Evolutionary conservation across 2,888 invertebrate species (phyloP).

Genomic region (Chrysomela aeneicollis): DNA sequence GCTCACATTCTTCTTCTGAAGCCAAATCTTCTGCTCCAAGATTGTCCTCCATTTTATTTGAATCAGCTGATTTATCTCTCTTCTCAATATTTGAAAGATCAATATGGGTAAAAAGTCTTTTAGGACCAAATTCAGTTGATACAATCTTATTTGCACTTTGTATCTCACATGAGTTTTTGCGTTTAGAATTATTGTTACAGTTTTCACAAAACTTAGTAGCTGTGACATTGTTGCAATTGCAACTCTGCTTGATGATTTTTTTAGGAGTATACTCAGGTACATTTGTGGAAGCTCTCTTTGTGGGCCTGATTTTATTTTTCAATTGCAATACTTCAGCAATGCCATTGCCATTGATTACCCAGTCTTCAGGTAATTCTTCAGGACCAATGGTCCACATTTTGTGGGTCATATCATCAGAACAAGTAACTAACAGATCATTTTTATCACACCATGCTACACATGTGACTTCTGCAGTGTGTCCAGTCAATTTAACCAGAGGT

Average conservation of each 20-base stretch:
- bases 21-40: too few species aligned
- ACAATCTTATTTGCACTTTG: slow-evolving; percentile 49
- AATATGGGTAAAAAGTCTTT: slow-evolving; percentile 45
- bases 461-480: slow-evolving; percentile 87
- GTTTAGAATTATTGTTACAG: slow-evolving; percentile 44
- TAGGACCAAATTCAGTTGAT: slow-evolving; percentile 42
- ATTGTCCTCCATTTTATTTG: neutral
- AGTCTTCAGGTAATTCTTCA: slow-evolving; percentile 59
- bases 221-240: slow-evolving; percentile 29
- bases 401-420: slow-evolving; percentile 83
- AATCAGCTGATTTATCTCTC: slow-evolving; percentile 47
- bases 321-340: slow-evolving; percentile 46
- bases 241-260: slow-evolving; percentile 43
- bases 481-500: slow-evolving; percentile 75
- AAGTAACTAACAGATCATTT: slow-evolving; percentile 73
- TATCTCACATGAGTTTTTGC: slow-evolving; percentile 42
- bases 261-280: slow-evolving; percentile 37
- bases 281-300: slow-evolving; percentile 6
- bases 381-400: slow-evolving; percentile 77
- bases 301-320: neutral
- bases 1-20: slow-evolving; percentile 14
- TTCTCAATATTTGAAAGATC: slow-evolving; percentile 22
- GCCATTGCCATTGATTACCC: slow-evolving; percentile 49
- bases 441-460: slow-evolving; percentile 84
- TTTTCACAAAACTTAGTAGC: slow-evolving; percentile 47